phyloP scores from a whole-genome alignment of 1,140 invertebrate genomes.

The Paralvinella palmiformis region DNA sequence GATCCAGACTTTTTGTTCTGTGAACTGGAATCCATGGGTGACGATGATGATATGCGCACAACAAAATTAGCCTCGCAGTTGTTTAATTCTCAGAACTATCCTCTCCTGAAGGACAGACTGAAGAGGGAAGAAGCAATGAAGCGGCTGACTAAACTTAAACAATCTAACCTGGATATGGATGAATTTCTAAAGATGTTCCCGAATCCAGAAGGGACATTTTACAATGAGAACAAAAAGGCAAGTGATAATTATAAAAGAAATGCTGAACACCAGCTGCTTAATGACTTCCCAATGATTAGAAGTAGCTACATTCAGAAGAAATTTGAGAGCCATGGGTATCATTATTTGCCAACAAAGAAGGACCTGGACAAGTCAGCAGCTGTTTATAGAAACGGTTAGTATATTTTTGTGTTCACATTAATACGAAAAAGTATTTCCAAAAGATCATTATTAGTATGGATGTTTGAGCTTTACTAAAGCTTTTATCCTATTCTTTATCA shows the following conservation, averaged over 20 bases:
- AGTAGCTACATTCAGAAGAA: conserved; percentile 34
- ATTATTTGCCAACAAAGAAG: conserved; percentile 31
- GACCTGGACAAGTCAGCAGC: conserved; percentile 25
- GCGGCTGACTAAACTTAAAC: conserved; percentile 26
- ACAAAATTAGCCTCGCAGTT: conserved; percentile 33
- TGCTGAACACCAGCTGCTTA: conserved; percentile 34
- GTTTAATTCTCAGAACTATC: conserved; percentile 53
- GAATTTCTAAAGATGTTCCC: conserved; percentile 57
- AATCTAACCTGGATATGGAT: conserved; percentile 48
- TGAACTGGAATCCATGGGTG: conserved; percentile 24
- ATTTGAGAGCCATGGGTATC: conserved; percentile 34
- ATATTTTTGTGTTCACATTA: no score
- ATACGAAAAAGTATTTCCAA: no score
- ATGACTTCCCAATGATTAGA: conserved; percentile 39
- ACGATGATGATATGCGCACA: conserved; percentile 26
- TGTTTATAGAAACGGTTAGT: conserved; percentile 8
- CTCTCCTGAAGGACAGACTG: conserved; percentile 51
- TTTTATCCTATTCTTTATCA: no score
- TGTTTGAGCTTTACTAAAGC: no score
- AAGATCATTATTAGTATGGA: no score
- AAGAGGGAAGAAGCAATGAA: conserved; percentile 33
- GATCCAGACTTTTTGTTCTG: conserved; percentile 55
- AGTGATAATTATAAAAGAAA: conserved; percentile 40
- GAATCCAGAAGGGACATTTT: conserved; percentile 54
- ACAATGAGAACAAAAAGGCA: conserved; percentile 44